Conservation (phyloP, 2,113 vertebrate genomes). For the Falcunculus frontatus region DNA sequence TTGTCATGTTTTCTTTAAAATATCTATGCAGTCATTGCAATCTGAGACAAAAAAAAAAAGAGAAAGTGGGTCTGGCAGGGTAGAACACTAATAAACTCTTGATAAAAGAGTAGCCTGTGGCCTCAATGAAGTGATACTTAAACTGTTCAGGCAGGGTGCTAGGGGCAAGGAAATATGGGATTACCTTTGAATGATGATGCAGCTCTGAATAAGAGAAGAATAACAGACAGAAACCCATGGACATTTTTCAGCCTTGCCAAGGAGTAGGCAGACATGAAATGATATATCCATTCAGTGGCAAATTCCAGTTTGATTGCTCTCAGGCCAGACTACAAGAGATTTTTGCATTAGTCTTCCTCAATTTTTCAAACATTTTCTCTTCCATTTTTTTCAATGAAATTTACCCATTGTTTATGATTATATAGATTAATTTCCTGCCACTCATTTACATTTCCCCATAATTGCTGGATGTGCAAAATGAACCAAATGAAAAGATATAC, state of each 20-base stretch:
- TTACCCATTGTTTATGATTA: background rate
- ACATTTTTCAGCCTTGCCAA: background rate
- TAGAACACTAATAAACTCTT: constrained; percentile 21
- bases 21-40: background rate
- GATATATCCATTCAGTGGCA: background rate
- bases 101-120: constrained; percentile 9
- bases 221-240: background rate
- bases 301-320: background rate
- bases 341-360: background rate
- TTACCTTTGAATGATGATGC: constrained; percentile 1
- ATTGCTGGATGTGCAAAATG: background rate
- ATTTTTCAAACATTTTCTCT: background rate
- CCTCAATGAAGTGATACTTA: constrained; percentile 1
- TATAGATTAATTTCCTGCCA: background rate
- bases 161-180: background rate
- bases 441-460: background rate
- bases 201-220: background rate
- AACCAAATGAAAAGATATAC: background rate
- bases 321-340: background rate
- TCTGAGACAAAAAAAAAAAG: background rate
- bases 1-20: background rate
- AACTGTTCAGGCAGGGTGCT: constrained; percentile 2
- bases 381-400: background rate
- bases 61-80: background rate
- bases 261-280: background rate